phyloP scores from a whole-genome alignment of 2,797 vertebrate species.

The Pampus argenteus region DNA sequence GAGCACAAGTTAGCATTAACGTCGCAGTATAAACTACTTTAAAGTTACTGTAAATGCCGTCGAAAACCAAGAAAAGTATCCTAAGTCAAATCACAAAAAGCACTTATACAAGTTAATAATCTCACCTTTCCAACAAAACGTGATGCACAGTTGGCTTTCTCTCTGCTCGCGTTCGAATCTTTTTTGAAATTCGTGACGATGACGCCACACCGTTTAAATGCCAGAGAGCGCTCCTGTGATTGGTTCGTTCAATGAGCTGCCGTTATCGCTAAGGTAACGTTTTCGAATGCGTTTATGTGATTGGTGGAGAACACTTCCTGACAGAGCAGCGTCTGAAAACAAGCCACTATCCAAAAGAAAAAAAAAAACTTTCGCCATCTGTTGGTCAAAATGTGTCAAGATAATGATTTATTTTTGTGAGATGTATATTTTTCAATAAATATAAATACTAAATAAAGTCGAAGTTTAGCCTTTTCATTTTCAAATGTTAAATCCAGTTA shows the following conservation, averaged over 20 bases:
- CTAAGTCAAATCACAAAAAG: not conserved
- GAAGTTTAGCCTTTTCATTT: not conserved
- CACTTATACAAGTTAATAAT: rapidly evolving
- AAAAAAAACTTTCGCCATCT: conserved; percentile 37
- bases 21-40: not conserved
- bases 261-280: conserved; percentile 24
- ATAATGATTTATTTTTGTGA: not conserved
- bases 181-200: conserved; percentile 51
- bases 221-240: conserved; percentile 52
- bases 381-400: not conserved
- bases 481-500: not conserved
- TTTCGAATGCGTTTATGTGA: conserved; percentile 35
- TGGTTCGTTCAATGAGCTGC: conserved; percentile 62
- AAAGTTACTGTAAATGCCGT: not conserved
- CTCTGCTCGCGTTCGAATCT: too few relatives aligned
- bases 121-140: conserved; percentile 41
- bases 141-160: rapidly evolving
- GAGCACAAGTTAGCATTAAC: not conserved
- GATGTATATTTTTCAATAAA: not conserved
- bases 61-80: not conserved
- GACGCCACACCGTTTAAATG: conserved; percentile 70
- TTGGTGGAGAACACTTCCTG: conserved; percentile 63
- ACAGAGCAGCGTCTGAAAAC: not conserved
- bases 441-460: not conserved
- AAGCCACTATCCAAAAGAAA: not conserved